Base-by-base conservation (phyloP, 2,113 vertebrate genomes). In the Nesoenas mayeri region DNA sequence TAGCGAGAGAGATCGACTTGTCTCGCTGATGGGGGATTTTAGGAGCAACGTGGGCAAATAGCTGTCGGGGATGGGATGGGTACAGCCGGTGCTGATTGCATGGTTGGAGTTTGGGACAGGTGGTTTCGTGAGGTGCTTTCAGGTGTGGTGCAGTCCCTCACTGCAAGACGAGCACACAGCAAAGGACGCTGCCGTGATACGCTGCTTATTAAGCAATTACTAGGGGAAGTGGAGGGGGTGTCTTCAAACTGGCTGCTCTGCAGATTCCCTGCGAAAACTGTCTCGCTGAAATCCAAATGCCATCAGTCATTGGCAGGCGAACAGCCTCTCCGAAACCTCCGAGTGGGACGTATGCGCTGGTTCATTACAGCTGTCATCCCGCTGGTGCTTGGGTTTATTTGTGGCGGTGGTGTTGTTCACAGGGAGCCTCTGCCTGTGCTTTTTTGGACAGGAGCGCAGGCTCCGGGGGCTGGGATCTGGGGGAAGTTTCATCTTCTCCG, bases 341-440 rank as follows among this genome's bases (percentile, higher is more conserved):
- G 18, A 96, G 96, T 69, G 91, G 96, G 94, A 93, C 58, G 87
- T 81, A 62, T 15, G 74, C 40, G 4, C 81, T 78, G 95, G 91
- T 93, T 96, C 91, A 77, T 97, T 96, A 95, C 96, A 96, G 91
- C 91, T 95, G 96, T 95, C 89, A 85, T 57, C 89, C 81, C 51
- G 87, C 93, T 47, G 93, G 78, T 82, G 93, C 95, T 82, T 53
- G 74, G 74, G 73, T 96, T 96, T 93, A 93, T 89, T 95, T 95
- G 89, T 96, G 93, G 87, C 14, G 2, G 34, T 60, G 89, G 48
- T 87, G 91, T 3, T 88, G 96, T 50, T 95, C 81, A 9, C 74
- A n/a, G 57, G 75, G 70, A 92, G 91, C 81, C 62, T 89, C 78
- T 88, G 66, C 84, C 91, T 89, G 36, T 72, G 89, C 42, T 58